phyloP scores from a whole-genome alignment of 1,140 invertebrate species.

The Metaphire vulgaris region DNA sequence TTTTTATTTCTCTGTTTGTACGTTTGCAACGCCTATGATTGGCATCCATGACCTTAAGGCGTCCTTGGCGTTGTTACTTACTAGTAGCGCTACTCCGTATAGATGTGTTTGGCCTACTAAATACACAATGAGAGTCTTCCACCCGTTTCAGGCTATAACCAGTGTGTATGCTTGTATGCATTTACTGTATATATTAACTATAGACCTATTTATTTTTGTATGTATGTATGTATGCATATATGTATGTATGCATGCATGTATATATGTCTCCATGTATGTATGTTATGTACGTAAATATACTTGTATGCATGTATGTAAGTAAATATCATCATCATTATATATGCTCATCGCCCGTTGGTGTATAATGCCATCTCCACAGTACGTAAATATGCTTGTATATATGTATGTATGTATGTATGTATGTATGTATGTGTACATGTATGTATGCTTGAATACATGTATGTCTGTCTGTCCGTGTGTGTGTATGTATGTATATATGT shows the following conservation, averaged over 20 bases:
- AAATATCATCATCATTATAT: not conserved
- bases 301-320: not conserved
- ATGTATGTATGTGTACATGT: slow-evolving; percentile 25
- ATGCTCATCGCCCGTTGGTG: no score
- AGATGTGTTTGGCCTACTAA: not conserved
- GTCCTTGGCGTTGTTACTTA: no score
- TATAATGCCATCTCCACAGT: no score
- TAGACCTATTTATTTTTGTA: not conserved
- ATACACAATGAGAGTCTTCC: not conserved
- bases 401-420: not conserved
- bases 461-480: slow-evolving; percentile 27
- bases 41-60: no score
- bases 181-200: not conserved
- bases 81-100: no score
- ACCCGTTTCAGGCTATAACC: no score
- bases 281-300: not conserved
- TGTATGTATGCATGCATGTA: not conserved
- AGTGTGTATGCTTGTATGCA: not conserved
- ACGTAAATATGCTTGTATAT: slow-evolving; percentile 4
- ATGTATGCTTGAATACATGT: slow-evolving; percentile 4
- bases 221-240: not conserved
- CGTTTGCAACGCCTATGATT: not conserved
- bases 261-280: not conserved
- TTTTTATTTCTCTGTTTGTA: not conserved
- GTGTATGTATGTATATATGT: slow-evolving; percentile 28